Evolutionary conservation across 2,888 invertebrate species (phyloP).

Genomic region (Chalcis sispes): DNA sequence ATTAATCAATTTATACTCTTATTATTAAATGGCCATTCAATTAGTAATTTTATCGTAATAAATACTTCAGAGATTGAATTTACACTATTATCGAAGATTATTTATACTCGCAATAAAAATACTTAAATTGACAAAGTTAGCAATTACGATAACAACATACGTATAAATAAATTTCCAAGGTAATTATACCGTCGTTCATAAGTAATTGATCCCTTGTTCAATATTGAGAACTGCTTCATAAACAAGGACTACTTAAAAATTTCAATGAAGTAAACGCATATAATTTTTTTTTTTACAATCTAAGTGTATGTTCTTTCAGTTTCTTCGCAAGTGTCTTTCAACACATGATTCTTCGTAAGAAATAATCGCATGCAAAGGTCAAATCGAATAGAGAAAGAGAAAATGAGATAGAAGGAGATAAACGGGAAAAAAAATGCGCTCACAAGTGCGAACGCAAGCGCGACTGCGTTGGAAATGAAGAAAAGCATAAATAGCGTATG

Average conservation of each 20-base stretch:
- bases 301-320: background rate
- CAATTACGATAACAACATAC: slow-evolving; percentile 6
- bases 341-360: too few relatives aligned
- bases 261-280: slow-evolving; percentile 2
- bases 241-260: slow-evolving; percentile 2
- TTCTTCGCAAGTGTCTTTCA: background rate
- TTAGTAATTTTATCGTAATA: background rate
- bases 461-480: slow-evolving; percentile 10
- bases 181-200: slow-evolving; percentile 6
- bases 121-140: background rate
- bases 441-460: background rate
- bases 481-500: slow-evolving; percentile 44
- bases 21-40: too few relatives aligned
- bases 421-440: background rate
- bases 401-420: too few relatives aligned
- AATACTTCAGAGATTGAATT: background rate
- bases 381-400: too few relatives aligned
- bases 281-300: slow-evolving; percentile 9
- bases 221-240: background rate
- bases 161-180: slow-evolving; percentile 24
- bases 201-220: background rate
- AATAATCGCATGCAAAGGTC: too few relatives aligned
- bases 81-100: background rate
- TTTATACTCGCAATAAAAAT: slow-evolving; percentile 10
- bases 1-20: too few relatives aligned